These are phyloP conservation scores for Bombus affinis DNA, from an alignment of 1,140 invertebrate species.

Conservation along the genomic window DNA sequence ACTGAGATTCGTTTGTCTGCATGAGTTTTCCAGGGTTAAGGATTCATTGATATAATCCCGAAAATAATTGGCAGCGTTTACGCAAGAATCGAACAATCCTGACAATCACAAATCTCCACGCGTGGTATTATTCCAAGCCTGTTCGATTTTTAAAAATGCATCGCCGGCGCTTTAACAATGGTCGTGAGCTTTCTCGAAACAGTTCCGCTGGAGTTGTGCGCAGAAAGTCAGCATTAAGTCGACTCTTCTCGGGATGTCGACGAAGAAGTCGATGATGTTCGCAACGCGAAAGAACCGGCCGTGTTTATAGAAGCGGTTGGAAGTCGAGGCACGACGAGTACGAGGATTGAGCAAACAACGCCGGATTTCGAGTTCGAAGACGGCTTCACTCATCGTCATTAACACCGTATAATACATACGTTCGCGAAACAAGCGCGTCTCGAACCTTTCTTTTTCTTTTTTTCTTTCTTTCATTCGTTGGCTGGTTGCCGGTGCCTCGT, in stretches of 20 bases:
- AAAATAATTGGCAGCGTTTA: no score
- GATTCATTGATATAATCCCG: no score
- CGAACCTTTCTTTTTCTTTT: slow-evolving; percentile 1
- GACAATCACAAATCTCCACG: no score
- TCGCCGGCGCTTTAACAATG: slow-evolving; percentile 2
- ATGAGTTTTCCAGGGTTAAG: no score
- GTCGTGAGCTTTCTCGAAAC: slow-evolving; percentile 10
- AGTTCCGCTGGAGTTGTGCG: neutral
- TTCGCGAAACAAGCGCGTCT: slow-evolving; percentile 50
- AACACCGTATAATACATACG: slow-evolving; percentile 64
- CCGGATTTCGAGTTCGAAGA: slow-evolving; percentile 54
- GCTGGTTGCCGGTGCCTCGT: neutral
- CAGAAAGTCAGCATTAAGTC: slow-evolving; percentile 20
- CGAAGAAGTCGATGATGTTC: slow-evolving; percentile 48
- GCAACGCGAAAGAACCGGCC: slow-evolving; percentile 29
- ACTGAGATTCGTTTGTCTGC: no score
- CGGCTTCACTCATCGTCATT: slow-evolving; percentile 64
- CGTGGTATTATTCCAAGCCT: slow-evolving; percentile 15
- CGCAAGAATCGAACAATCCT: neutral
- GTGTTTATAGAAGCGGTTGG: slow-evolving; percentile 64
- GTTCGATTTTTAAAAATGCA: slow-evolving; percentile 1
- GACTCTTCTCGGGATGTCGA: slow-evolving; percentile 10
- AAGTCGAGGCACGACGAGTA: slow-evolving; percentile 42
- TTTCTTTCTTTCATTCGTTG: neutral
- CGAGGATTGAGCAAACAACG: slow-evolving; percentile 63